phyloP scores from a whole-genome alignment of 2,888 invertebrate species.

The Sarcophaga subvicina region DNA sequence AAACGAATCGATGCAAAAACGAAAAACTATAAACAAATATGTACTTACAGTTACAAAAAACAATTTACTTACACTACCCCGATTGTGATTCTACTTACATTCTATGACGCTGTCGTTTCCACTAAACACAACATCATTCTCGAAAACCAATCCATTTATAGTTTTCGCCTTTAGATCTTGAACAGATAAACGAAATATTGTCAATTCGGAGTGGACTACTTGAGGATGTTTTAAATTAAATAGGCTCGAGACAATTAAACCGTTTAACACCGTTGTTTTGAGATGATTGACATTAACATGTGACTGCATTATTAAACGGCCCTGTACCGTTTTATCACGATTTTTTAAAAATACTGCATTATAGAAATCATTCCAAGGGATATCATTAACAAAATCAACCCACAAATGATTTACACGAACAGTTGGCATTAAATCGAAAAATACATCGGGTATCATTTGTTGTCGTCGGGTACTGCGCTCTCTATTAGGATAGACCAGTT shows the following conservation, averaged over 20 bases:
- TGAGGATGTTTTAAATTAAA: constrained; percentile 77
- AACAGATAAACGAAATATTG: constrained; percentile 75
- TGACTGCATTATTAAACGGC: constrained; percentile 75
- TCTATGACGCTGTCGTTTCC: constrained; percentile 74
- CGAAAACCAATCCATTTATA: constrained; percentile 77
- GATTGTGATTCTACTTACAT: constrained; percentile 70
- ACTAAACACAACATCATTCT: constrained; percentile 76
- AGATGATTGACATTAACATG: constrained; percentile 71
- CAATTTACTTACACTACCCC: too few species aligned
- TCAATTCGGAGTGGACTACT: constrained; percentile 74
- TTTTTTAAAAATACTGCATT: constrained; percentile 75
- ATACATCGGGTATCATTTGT: constrained; percentile 50
- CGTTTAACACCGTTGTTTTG: constrained; percentile 73
- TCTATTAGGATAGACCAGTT: constrained; percentile 71
- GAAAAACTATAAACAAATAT: too few species aligned
- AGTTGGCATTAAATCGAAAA: constrained; percentile 45
- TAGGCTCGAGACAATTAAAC: constrained; percentile 72
- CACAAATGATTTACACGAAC: constrained; percentile 48
- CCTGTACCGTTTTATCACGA: constrained; percentile 75
- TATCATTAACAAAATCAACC: constrained; percentile 75
- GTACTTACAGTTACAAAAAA: too few species aligned
- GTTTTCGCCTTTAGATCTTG: constrained; percentile 72
- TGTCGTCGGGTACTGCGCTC: constrained; percentile 50
- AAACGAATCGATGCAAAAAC: too few species aligned
- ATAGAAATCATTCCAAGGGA: constrained; percentile 75